Conservation (phyloP, 2,797 vertebrate species). For the Lophius americanus region DNA sequence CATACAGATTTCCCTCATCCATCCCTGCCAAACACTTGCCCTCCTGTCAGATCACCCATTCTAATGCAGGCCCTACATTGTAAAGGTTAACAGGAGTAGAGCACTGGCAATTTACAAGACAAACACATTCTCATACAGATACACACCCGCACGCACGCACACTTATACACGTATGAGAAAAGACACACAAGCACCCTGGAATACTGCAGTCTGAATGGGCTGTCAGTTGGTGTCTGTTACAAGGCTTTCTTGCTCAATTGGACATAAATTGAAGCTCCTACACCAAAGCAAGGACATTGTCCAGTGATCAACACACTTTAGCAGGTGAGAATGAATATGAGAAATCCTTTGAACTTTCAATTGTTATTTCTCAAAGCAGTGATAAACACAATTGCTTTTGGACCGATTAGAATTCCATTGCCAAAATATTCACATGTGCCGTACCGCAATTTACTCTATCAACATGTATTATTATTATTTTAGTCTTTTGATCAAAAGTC, state of each 20-base stretch:
- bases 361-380: not conserved
- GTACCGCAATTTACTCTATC: too few species aligned
- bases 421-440: too few species aligned
- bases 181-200: slow-evolving; percentile 19
- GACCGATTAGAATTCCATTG: too few species aligned
- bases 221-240: slow-evolving; percentile 53
- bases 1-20: slow-evolving; percentile 3
- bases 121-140: slow-evolving; percentile 5
- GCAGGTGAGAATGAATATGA: slow-evolving; percentile 26
- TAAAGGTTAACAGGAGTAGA: slow-evolving; percentile 41
- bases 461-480: too few species aligned
- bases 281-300: slow-evolving; percentile 14
- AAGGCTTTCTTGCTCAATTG: slow-evolving; percentile 56
- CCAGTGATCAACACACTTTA: slow-evolving; percentile 29
- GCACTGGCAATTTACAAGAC: slow-evolving; percentile 39
- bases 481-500: too few species aligned
- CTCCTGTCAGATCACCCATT: slow-evolving; percentile 40
- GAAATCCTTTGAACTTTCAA: slow-evolving; percentile 31
- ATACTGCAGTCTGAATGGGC: slow-evolving; percentile 52
- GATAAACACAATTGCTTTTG: not conserved
- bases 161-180: slow-evolving; percentile 23
- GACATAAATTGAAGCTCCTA: slow-evolving; percentile 54
- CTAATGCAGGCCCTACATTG: slow-evolving; percentile 26
- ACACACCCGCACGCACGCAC: not conserved
- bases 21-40: slow-evolving; percentile 32